phyloP scores from a whole-genome alignment of 2,888 invertebrate species.

The Cephus spinipes region DNA sequence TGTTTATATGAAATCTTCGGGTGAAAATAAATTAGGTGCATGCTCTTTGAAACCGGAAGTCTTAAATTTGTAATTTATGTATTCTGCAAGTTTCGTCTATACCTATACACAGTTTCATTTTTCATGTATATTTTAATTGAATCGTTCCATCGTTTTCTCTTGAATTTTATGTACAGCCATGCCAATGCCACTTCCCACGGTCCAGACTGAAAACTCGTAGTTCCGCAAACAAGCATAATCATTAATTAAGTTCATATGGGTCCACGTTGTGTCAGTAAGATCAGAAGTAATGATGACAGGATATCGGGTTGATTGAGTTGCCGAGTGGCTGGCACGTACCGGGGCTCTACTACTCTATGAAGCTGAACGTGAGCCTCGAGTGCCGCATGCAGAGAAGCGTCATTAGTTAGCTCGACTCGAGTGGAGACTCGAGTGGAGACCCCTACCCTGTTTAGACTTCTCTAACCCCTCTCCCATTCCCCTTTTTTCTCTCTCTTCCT shows the following conservation, averaged over 20 bases:
- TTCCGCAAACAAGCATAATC: neutral
- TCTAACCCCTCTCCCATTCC: conserved; percentile 18
- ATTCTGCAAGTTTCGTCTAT: no score
- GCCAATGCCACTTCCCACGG: neutral
- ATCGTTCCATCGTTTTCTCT: neutral
- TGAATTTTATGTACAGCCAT: neutral
- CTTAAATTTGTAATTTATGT: no score
- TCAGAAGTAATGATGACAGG: neutral
- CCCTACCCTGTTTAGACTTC: conserved; percentile 21
- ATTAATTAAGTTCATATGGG: neutral
- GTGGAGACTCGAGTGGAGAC: conserved; percentile 35
- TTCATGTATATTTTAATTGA: neutral
- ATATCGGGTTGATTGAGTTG: neutral
- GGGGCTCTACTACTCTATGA: conserved; percentile 19
- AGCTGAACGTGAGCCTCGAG: conserved; percentile 42
- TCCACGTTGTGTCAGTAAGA: neutral
- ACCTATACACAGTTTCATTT: no score
- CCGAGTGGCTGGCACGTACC: neutral
- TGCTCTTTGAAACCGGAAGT: no score
- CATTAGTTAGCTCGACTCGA: conserved; percentile 58
- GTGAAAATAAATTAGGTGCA: no score
- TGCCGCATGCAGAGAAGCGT: conserved; percentile 55
- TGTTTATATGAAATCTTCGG: neutral
- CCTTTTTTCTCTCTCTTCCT: conserved; percentile 15
- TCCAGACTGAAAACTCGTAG: neutral